Percentiles rank a stretch among this genome's conserved stretches.
Conservation (phyloP, 2,888 invertebrate species). For the Boloria selene region DNA sequence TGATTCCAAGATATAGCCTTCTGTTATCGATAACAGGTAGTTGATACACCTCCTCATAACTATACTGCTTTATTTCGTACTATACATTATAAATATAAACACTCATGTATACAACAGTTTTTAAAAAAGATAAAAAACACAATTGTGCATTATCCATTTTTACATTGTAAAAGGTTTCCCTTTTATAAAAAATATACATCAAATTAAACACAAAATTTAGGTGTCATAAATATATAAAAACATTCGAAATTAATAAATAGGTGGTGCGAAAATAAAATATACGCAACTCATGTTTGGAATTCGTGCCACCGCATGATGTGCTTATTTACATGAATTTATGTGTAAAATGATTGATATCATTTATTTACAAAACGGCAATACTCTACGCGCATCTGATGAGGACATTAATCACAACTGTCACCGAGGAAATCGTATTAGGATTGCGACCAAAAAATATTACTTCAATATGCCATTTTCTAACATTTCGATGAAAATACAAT, state of each 20-base stretch:
- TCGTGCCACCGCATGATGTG: conserved; percentile 54
- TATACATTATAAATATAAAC: no score
- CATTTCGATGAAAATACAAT: neutral
- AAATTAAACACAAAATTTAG: neutral
- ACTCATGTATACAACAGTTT: no score
- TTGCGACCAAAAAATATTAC: conserved; percentile 34
- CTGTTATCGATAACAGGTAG: no score
- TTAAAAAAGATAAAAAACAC: no score
- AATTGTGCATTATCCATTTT: no score
- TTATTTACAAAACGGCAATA: conserved; percentile 38
- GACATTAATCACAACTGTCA: conserved; percentile 70
- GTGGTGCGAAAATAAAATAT: conserved; percentile 18
- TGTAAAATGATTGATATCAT: conserved; percentile 71
- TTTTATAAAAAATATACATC: no score
- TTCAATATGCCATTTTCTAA: conserved; percentile 17
- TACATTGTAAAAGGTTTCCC: no score
- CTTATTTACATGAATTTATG: conserved; percentile 60
- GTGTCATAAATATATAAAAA: conserved; percentile 1
- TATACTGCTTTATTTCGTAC: no score
- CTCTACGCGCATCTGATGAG: conserved; percentile 52
- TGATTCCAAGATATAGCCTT: no score
- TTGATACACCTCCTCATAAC: no score
- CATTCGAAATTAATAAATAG: conserved; percentile 18
- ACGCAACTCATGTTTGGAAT: conserved; percentile 41
- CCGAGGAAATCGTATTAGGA: conserved; percentile 50